A percentile compares a stretch with the other conserved stretches of the same genome.
Evolutionary conservation across 2,113 vertebrate species (phyloP).

Genomic region (Corythaixoides concolor): DNA sequence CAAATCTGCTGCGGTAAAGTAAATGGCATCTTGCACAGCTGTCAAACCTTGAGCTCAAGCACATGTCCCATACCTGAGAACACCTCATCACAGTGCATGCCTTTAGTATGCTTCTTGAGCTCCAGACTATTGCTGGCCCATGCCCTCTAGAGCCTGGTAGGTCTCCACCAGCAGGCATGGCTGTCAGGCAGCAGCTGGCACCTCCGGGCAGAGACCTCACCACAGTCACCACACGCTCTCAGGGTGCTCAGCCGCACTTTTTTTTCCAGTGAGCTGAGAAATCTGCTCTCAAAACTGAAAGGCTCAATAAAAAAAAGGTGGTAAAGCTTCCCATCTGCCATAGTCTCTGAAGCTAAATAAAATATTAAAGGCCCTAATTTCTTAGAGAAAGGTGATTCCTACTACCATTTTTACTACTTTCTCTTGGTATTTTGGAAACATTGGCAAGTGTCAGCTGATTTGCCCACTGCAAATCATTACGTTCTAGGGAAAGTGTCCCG

Average conservation of each 20-base stretch:
- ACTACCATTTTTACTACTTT: not conserved
- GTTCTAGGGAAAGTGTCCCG: not conserved
- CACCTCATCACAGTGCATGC: not conserved
- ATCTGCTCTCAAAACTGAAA: not conserved
- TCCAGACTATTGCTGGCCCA: accelerated
- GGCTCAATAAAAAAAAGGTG: too few relatives aligned
- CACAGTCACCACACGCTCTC: not conserved
- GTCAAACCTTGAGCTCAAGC: not conserved
- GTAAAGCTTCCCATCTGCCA: not conserved
- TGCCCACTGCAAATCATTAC: not conserved
- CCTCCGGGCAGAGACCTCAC: not conserved
- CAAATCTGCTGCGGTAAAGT: not conserved
- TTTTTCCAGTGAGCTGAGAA: not conserved
- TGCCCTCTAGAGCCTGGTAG: accelerated
- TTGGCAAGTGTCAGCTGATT: not conserved
- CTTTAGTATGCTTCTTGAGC: not conserved
- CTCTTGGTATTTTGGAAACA: not conserved
- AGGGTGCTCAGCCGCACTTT: accelerated
- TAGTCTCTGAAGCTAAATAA: not conserved
- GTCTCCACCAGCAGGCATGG: not conserved
- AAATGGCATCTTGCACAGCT: not conserved
- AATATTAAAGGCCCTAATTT: not conserved
- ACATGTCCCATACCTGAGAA: accelerated
- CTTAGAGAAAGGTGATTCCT: not conserved
- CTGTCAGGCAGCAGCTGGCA: not conserved